Percentiles rank a stretch among this genome's conserved stretches.
Conservation (phyloP, 2,113 vertebrate species). For the Monopterus albus region DNA sequence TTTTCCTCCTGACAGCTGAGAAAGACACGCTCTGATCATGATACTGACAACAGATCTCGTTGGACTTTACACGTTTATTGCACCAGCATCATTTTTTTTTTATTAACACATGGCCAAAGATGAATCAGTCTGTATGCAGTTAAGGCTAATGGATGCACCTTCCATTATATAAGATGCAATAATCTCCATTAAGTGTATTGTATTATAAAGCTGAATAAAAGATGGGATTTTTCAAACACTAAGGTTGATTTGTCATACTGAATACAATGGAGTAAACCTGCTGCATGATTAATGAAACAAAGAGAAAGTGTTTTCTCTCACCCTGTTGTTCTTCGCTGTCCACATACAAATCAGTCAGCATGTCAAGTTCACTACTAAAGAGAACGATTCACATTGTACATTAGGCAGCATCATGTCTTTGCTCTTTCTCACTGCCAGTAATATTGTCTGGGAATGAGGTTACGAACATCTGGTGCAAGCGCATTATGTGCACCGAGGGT, state of each 20-base stretch:
- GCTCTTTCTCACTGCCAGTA: constrained; percentile 38
- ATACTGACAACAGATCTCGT: constrained; percentile 14
- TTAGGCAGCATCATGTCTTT: constrained; percentile 32
- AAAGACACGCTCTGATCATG: constrained; percentile 35
- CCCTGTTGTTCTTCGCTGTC: neutral
- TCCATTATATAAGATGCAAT: neutral
- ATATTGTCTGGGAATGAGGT: constrained; percentile 59
- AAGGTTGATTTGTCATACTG: neutral
- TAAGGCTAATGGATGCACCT: neutral
- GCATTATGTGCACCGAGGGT: constrained; percentile 56
- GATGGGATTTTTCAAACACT: neutral
- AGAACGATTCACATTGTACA: neutral
- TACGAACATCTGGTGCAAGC: constrained; percentile 68
- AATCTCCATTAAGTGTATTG: neutral
- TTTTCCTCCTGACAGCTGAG: constrained; percentile 22
- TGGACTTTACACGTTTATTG: constrained; percentile 16
- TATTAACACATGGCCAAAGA: constrained; percentile 11
- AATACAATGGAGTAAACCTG: neutral
- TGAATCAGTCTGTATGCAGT: neutral
- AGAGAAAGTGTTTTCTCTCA: neutral
- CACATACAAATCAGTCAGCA: neutral
- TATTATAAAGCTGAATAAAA: neutral
- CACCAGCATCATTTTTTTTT: constrained; percentile 8
- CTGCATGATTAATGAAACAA: neutral
- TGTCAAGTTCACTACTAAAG: neutral